These are phyloP conservation scores for Characodon lateralis DNA, from an alignment of 2,797 vertebrate species.

Conservation along the genomic window DNA sequence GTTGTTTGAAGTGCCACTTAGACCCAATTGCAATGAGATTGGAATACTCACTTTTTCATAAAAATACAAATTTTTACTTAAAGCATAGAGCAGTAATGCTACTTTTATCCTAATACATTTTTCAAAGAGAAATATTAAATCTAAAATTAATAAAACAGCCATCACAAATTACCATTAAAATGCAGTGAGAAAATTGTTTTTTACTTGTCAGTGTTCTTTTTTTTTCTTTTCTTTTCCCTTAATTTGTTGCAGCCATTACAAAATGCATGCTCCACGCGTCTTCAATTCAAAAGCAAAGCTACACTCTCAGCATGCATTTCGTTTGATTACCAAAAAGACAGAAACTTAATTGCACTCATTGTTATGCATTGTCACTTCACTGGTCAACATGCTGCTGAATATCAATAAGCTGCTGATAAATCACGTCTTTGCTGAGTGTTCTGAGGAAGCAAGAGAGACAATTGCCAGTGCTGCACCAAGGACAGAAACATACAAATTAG, in stretches of 20 bases:
- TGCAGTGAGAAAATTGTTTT: neutral
- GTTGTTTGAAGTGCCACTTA: neutral
- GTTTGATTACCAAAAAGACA: conserved; percentile 73
- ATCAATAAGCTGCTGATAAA: conserved; percentile 73
- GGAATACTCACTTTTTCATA: neutral
- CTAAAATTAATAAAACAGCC: neutral
- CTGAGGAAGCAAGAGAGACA: conserved; percentile 56
- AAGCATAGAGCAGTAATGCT: neutral
- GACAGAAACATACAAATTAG: conserved; percentile 60
- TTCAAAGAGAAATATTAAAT: neutral
- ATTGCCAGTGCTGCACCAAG: conserved; percentile 64
- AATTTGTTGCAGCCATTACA: conserved; percentile 12
- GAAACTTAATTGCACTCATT: conserved; percentile 76
- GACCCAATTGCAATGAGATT: neutral
- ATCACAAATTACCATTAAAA: neutral
- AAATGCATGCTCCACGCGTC: conserved; percentile 47
- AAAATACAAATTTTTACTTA: neutral
- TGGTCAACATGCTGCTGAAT: conserved; percentile 68
- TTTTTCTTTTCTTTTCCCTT: conserved; percentile 5
- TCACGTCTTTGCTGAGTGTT: conserved; percentile 64
- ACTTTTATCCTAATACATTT: neutral
- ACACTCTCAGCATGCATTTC: conserved; percentile 55
- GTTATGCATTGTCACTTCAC: conserved; percentile 76
- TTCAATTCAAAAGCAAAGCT: conserved; percentile 58
- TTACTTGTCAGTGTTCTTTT: neutral